A percentile compares a stretch with the other conserved stretches of the same genome.
These are phyloP conservation scores for Dromococcyx pavoninus DNA, from an alignment of 2,797 vertebrate genomes.

Conservation along the genomic window DNA sequence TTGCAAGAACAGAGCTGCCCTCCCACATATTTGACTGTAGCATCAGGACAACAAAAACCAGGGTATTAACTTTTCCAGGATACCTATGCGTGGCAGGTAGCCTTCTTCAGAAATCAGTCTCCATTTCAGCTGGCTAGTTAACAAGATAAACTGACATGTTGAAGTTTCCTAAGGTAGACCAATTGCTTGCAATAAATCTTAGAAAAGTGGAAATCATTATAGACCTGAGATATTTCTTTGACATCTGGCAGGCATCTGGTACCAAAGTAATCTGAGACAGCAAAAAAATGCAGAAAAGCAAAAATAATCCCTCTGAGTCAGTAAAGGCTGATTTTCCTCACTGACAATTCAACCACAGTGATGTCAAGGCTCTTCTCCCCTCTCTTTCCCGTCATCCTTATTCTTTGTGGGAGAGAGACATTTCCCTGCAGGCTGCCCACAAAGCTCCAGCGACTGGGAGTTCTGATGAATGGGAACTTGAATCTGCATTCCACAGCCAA, in stretches of 20 bases:
- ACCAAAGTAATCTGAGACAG: neutral
- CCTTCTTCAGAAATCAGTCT: neutral
- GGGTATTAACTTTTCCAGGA: neutral
- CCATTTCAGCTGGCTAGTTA: neutral
- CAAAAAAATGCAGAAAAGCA: neutral
- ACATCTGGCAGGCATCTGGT: neutral
- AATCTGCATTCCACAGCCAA: neutral
- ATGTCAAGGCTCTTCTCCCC: neutral
- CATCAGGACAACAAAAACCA: neutral
- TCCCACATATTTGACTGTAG: neutral
- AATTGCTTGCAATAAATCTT: neutral
- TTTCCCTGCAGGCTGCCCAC: neutral
- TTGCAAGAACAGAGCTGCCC: neutral
- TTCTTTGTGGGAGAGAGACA: neutral
- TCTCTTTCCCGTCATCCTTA: neutral
- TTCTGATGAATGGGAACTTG: neutral
- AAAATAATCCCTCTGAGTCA: neutral
- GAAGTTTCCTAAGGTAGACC: neutral
- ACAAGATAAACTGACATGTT: neutral
- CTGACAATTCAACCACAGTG: neutral
- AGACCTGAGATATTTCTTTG: neutral
- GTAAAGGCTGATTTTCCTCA: neutral
- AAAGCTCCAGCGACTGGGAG: fast-evolving
- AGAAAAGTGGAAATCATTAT: neutral
- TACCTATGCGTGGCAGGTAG: neutral